Evolutionary conservation across 2,888 invertebrate genomes (phyloP).

Genomic region (Masnerella sp.): DNA sequence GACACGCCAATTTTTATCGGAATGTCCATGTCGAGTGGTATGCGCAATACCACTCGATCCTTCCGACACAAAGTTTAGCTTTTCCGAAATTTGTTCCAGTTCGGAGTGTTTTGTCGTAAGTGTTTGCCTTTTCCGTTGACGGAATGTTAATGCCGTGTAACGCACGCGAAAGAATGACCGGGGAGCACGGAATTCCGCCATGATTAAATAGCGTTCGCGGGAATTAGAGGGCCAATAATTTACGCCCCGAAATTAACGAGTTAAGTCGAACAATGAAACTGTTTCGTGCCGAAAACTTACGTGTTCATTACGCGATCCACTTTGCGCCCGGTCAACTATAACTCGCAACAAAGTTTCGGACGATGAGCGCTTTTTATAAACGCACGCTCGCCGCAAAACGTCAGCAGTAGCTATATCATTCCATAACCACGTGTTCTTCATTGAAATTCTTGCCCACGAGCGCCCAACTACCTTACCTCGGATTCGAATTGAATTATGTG

Average conservation of each 20-base stretch:
- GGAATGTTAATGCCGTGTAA: constrained; percentile 32
- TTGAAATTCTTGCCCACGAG: constrained; percentile 50
- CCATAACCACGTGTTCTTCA: constrained; percentile 53
- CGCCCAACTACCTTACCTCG: constrained; percentile 38
- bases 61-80: constrained; percentile 32
- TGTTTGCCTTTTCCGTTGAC: constrained; percentile 22
- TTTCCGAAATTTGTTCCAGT: constrained; percentile 21
- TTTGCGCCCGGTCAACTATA: constrained; percentile 19
- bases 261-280: background rate
- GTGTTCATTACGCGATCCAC: constrained; percentile 24
- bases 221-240: too few species aligned
- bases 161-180: background rate
- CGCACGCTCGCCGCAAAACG: constrained; percentile 25
- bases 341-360: constrained; percentile 42
- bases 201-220: too few species aligned
- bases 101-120: constrained; percentile 8
- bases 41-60: constrained; percentile 43
- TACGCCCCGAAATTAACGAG: constrained; percentile 15
- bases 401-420: constrained; percentile 49
- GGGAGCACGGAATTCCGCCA: background rate
- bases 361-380: constrained; percentile 38
- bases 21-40: constrained; percentile 48
- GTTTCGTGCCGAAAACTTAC: constrained; percentile 23
- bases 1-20: constrained; percentile 46
- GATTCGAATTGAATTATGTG: constrained; percentile 53